Conservation (phyloP, 2,888 invertebrate genomes). For the Luperina testacea region DNA sequence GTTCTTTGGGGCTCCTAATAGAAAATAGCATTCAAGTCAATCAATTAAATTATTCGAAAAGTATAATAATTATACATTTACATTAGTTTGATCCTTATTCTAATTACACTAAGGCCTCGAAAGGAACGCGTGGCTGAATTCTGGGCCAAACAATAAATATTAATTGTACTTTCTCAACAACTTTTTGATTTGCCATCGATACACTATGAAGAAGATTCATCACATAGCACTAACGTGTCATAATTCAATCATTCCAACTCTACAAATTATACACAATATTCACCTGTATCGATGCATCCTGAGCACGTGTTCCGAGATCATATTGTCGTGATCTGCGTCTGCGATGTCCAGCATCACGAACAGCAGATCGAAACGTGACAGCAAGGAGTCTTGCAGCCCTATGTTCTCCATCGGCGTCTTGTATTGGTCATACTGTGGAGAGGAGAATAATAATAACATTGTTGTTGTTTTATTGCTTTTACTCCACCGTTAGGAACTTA, state of each 20-base stretch:
- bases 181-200: no score
- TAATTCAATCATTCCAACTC: background rate
- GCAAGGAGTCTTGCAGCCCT: constrained; percentile 98
- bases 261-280: background rate
- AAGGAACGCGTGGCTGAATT: no score
- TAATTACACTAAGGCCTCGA: no score
- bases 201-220: background rate
- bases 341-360: constrained; percentile 99
- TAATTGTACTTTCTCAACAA: no score
- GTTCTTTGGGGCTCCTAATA: constrained; percentile 95
- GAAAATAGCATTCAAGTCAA: background rate
- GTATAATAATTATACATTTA: background rate
- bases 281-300: constrained; percentile 98
- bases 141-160: no score
- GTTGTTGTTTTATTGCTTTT: background rate
- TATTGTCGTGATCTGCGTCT: constrained; percentile 96
- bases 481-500: background rate
- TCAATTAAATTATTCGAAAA: background rate
- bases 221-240: background rate
- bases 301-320: constrained; percentile 99
- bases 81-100: background rate
- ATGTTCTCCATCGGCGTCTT: constrained; percentile 99
- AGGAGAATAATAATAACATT: no score
- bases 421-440: constrained; percentile 97
- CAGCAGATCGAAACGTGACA: constrained; percentile 99